Conservation (phyloP, 2,888 invertebrate genomes). For the Bibio marci region DNA sequence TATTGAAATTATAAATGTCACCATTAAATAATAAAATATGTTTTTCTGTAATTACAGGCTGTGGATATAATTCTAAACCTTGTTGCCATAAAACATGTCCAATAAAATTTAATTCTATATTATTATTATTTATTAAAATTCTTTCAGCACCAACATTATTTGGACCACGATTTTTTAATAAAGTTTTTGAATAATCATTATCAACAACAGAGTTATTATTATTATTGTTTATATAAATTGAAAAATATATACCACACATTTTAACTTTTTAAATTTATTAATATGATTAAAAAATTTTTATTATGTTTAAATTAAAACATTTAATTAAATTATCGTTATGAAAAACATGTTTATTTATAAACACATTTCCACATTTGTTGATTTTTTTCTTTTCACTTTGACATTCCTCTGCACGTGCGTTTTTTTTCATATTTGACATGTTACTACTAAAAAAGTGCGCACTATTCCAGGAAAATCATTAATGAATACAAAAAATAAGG, state of each 20-base stretch:
- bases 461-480: too few relatives aligned
- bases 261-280: background rate
- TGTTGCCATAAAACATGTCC: constrained; percentile 72
- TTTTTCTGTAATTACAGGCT: constrained; percentile 46
- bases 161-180: constrained; percentile 15
- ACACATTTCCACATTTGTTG: too few relatives aligned
- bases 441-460: too few relatives aligned
- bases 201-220: background rate
- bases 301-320: too few relatives aligned
- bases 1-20: constrained; percentile 54
- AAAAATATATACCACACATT: constrained; percentile 1
- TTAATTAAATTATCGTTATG: too few relatives aligned
- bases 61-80: constrained; percentile 41
- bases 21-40: constrained; percentile 75
- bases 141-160: constrained; percentile 7
- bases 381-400: too few relatives aligned
- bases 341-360: too few relatives aligned
- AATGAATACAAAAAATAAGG: too few relatives aligned
- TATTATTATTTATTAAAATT: background rate
- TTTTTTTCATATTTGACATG: too few relatives aligned
- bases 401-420: too few relatives aligned
- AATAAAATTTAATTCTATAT: constrained; percentile 12
- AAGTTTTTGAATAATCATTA: constrained; percentile 2
- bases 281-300: too few relatives aligned
- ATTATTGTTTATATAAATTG: background rate